Base-by-base conservation (phyloP, 2,888 invertebrate species). In the Allolobophora icterica region DNA sequence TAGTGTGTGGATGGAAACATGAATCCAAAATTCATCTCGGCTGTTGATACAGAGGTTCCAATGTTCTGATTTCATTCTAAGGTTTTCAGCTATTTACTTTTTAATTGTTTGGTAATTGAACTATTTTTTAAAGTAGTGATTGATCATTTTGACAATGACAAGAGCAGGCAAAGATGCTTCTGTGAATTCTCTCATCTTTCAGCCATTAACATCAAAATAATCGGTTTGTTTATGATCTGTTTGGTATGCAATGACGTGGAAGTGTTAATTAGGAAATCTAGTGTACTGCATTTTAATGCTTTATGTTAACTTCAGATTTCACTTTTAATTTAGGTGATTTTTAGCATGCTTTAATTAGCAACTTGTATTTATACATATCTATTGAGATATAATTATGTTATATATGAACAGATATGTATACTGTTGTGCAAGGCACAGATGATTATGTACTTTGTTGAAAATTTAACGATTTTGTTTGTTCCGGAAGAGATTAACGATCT, bases 291-390 rank as follows among this genome's bases (percentile, higher is more conserved):
- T 71, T n/a, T n/a, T 71, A n/a, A 71, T 71, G 71, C 71, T 71
- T 71, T 71, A 8, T 71, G 71, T 71, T 71, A 71, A 71, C 71
- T 71, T 71, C 71, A 71, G 71, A 71, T 71, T 71, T 71, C 71
- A 71, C 71, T 71, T 71, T 52, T 71, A 71, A 71, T 71, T n/a
- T 71, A 71, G 71, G 71, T 71, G 71, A 71, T 71, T 71, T 52
- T 71, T 71, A 71, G 71, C 71, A 11, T 71, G 71, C 71, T 71
- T 71, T 71, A 71, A 71, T 71, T 71, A 71, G 71, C 71, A 8
- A n/a, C 8, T 5, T 71, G 71, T 71, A n/a, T 71, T 71, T 71
- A 71, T 71, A n/a, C n/a, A 71, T 71, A 71, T 71, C 30, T 71
- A 8, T n/a, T 71, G 1, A 71, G 30, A n/a, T 71, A 11, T 71